Evolutionary conservation across 1,140 invertebrate species (phyloP), one percentile per base, ranked within the genome.

Genomic region (Drosophila lacteicornis): DNA sequence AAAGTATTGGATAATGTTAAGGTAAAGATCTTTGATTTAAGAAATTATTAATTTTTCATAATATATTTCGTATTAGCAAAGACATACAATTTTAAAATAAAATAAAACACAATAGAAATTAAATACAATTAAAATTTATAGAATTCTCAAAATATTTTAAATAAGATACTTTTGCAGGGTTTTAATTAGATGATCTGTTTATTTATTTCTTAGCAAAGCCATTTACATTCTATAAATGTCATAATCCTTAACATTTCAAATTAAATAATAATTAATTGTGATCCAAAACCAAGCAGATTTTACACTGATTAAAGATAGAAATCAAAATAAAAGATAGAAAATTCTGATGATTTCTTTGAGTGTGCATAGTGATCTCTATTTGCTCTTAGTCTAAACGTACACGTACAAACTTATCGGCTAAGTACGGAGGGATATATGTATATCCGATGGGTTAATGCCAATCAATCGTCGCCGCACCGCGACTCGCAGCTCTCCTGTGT

Each of bases 401-500:
- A 50, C 49, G 22, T 70, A 70, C 62, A 70, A 68, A 70, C 49
- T 70, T 70, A 70, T 55, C 30, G 49, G 15, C 67, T 70, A 67
- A 19, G 38, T 40, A 22, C 30, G 40, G 33, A 45, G 17, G 66
- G 27, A 69, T 46, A 69, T 63, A 46, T 63, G n/a, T 55, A 27
- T 59, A 25, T 53, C 22, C 36, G 9, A 42, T 30, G 45, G 22
- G 9, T 12, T 30, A 15, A 33, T 30, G 19, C 4, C 36, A 40
- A 57, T 88, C 47, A 90, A 57, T 79, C 66, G 7, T 71, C 73
- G 11, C 58, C 82, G 59, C 91, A 92, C 5, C 91, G 87, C 8
- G 73, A 42, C 15, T 84, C 77, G 43, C 91, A 92, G 65, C 79
- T 77, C 0, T 92, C 91, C 71, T 84, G 78, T 17, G 84, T 73